phyloP scores from a whole-genome alignment of 1,140 invertebrate genomes.

The Cyclargus thomasi region DNA sequence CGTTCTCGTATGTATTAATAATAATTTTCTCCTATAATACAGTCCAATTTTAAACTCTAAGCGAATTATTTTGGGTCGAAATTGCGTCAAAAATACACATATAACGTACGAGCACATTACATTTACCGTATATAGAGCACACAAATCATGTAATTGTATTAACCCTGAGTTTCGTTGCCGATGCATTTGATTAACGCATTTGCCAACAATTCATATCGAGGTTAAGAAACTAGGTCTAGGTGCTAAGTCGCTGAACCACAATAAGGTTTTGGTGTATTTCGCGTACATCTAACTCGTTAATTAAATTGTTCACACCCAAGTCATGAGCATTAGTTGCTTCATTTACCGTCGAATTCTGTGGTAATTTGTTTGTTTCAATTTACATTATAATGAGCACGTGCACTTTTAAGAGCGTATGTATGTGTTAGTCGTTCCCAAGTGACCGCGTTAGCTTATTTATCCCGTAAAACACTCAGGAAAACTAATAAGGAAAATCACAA shows the following conservation, averaged over 20 bases:
- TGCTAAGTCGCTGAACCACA: slow-evolving; percentile 33
- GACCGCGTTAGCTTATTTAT: no score
- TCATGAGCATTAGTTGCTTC: slow-evolving; percentile 9
- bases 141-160: slow-evolving; percentile 35
- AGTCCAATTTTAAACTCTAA: no score
- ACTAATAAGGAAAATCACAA: no score
- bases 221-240: slow-evolving; percentile 64
- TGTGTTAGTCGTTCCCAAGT: no score
- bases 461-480: no score
- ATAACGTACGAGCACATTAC: not conserved
- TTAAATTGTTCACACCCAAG: slow-evolving; percentile 15
- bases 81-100: not conserved
- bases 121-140: slow-evolving; percentile 21
- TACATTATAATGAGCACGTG: not conserved
- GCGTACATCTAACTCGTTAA: slow-evolving; percentile 11
- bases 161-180: slow-evolving; percentile 38
- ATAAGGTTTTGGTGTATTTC: slow-evolving; percentile 28
- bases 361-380: slow-evolving; percentile 1
- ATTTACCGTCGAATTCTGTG: slow-evolving; percentile 3
- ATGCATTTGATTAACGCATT: slow-evolving; percentile 55
- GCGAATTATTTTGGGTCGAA: no score
- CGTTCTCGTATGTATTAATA: no score
- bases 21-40: no score
- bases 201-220: slow-evolving; percentile 56
- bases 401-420: not conserved